phyloP scores from a whole-genome alignment of 2,113 vertebrate genomes.

The Cryptomyrus ogoouensis region DNA sequence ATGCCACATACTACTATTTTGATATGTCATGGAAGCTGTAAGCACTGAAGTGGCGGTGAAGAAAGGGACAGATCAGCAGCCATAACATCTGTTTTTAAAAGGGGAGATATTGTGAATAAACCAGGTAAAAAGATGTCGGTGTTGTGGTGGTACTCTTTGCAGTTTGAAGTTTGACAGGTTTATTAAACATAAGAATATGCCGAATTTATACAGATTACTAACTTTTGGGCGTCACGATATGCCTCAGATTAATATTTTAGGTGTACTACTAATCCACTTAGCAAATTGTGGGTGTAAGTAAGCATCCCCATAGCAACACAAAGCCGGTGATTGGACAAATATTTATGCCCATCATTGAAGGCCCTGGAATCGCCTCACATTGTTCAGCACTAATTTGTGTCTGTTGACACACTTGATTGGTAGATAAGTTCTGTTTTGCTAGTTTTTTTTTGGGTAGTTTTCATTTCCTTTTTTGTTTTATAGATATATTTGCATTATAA shows the following conservation, averaged over 20 bases:
- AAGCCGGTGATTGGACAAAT: not conserved
- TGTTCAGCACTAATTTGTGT: no score
- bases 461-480: no score
- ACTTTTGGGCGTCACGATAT: not conserved
- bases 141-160: no score
- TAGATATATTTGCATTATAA: no score
- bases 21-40: not conserved
- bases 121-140: not conserved
- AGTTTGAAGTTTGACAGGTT: not conserved
- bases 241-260: not conserved
- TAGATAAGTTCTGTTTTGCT: no score
- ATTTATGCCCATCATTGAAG: not conserved
- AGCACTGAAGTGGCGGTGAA: not conserved
- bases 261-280: not conserved
- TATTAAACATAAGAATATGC: not conserved
- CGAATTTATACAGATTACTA: not conserved
- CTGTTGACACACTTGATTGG: no score
- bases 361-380: no score
- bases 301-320: not conserved
- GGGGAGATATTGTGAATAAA: not conserved
- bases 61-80: not conserved
- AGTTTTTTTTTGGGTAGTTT: no score
- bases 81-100: not conserved
- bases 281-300: not conserved
- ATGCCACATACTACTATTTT: not conserved